Conservation (phyloP, 1,140 invertebrate genomes). For the Conopomorpha cramerella region DNA sequence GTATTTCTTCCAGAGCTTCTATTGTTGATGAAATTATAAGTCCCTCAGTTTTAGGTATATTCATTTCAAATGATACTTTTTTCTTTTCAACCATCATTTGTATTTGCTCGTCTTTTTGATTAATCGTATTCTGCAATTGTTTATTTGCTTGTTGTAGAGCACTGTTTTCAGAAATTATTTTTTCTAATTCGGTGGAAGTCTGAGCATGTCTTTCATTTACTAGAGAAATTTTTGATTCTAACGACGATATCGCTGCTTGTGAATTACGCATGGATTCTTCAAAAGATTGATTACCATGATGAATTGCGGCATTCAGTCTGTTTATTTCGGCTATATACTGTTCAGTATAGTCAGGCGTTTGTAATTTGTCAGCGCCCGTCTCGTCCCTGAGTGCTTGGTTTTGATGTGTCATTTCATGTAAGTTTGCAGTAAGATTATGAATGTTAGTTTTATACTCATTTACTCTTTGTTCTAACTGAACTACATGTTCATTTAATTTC, state of each 20-base stretch:
- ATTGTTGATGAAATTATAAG: constrained; percentile 49
- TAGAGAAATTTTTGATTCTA: constrained; percentile 23
- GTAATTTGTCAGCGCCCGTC: constrained; percentile 7
- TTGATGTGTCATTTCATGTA: constrained; percentile 25
- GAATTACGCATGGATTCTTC: constrained; percentile 26
- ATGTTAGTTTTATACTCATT: constrained; percentile 32
- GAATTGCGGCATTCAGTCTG: constrained; percentile 35
- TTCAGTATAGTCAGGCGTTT: constrained; percentile 36
- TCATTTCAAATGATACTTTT: constrained; percentile 46
- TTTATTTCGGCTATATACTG: constrained; percentile 50
- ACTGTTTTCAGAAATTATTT: constrained; percentile 15
- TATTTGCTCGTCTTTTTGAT: constrained; percentile 39
- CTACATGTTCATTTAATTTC: constrained; percentile 57
- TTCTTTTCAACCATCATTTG: constrained; percentile 38
- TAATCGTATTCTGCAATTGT: constrained; percentile 16
- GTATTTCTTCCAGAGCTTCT: constrained; percentile 26
- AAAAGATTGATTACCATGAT: constrained; percentile 37
- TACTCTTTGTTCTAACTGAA: constrained; percentile 35
- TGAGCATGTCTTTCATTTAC: constrained; percentile 16
- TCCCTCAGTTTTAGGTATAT: constrained; percentile 51
- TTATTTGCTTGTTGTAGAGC: constrained; percentile 19
- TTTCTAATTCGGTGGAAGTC: constrained; percentile 11
- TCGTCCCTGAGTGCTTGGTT: constrained; percentile 30
- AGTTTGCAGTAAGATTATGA: constrained; percentile 24
- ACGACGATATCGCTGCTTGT: constrained; percentile 20